Percentiles rank a stretch among this genome's conserved stretches.
phyloP scores from a whole-genome alignment of 2,888 invertebrate genomes.

The Scaptodrosophila latifasciaeformis region DNA sequence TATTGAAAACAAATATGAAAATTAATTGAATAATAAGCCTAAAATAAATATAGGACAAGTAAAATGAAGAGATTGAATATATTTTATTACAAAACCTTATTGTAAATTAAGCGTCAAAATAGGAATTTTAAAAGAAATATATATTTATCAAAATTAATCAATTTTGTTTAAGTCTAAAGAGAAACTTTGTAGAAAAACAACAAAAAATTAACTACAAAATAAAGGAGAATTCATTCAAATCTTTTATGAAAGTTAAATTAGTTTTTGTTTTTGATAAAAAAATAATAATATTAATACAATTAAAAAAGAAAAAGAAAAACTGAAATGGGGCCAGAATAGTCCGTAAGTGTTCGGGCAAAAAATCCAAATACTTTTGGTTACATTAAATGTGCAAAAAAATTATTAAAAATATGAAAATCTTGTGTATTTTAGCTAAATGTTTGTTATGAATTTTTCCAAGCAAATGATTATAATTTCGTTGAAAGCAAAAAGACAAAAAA shows the following conservation, averaged over 20 bases:
- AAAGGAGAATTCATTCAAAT: conserved; percentile 6
- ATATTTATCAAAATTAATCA: conserved; percentile 22
- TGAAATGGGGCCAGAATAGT: conserved; percentile 74
- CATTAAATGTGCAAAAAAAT: conserved; percentile 59
- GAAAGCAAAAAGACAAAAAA: too few relatives aligned
- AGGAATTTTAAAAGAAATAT: conserved; percentile 15
- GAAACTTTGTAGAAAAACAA: conserved; percentile 65
- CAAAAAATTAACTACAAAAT: conserved; percentile 40
- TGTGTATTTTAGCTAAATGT: conserved; percentile 15
- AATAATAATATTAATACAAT: conserved; percentile 15
- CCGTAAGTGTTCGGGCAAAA: conserved; percentile 76
- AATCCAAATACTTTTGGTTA: conserved; percentile 70
- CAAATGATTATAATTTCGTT: conserved; percentile 48
- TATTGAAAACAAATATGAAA: too few relatives aligned
- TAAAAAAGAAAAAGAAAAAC: conserved; percentile 23
- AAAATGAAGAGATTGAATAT: conserved; percentile 20
- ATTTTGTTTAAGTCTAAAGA: conserved; percentile 32
- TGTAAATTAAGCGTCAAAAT: conserved; percentile 64
- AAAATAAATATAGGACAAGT: too few relatives aligned
- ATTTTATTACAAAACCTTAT: conserved; percentile 68
- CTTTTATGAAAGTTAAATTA: conserved; percentile 2
- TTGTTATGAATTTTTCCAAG: conserved; percentile 7
- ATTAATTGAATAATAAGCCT: too few relatives aligned
- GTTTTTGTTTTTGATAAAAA: neutral
- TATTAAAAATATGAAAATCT: conserved; percentile 25